Conservation (phyloP, 35 echinoderm and acorn worm species). For the Eucidaris tribuloides region DNA sequence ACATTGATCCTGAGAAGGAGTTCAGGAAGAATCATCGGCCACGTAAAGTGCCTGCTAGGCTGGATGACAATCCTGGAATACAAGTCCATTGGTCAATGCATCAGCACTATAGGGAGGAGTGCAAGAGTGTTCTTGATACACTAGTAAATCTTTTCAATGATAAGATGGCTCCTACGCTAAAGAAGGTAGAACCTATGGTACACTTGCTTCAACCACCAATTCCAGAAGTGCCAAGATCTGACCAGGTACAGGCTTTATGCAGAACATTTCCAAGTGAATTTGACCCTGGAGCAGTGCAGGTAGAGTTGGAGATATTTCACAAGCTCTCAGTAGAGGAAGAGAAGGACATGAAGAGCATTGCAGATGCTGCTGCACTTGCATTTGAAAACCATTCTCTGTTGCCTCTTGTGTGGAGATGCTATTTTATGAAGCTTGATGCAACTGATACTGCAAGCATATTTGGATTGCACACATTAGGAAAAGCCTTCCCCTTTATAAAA, state of each 20-base stretch:
- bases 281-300: neutral
- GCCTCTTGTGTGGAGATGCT: too few relatives aligned
- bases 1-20: neutral
- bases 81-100: neutral
- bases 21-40: neutral
- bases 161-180: neutral
- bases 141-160: neutral
- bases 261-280: neutral
- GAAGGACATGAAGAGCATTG: neutral
- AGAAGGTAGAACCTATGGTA: constrained; percentile 1
- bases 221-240: neutral
- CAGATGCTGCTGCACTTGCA: neutral
- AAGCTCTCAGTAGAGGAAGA: neutral
- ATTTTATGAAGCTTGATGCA: too few relatives aligned
- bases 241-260: neutral
- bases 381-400: neutral
- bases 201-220: constrained; percentile 3
- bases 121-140: neutral
- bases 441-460: too few relatives aligned
- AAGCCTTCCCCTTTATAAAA: too few relatives aligned
- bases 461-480: too few relatives aligned
- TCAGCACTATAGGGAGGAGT: neutral
- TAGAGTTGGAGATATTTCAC: neutral
- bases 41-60: neutral
- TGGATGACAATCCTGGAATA: neutral